Base-by-base conservation (phyloP, 2,888 invertebrate genomes). In the Hirtodrosophila alboralis region DNA sequence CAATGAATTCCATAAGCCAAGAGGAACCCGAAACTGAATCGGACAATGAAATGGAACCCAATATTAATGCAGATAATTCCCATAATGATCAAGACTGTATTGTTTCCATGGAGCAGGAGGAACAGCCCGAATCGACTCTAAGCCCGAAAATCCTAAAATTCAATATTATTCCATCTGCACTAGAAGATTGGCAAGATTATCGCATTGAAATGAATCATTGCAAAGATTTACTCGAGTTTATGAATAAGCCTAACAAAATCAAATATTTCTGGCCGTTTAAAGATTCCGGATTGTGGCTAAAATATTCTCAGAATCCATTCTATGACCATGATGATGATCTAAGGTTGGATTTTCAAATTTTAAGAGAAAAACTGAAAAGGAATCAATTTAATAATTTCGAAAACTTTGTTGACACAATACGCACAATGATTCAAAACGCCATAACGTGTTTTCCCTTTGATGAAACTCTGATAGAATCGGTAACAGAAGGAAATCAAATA, bases 251-350 rank as follows among this genome's bases (percentile, higher is more conserved):
- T 0, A 73, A 68, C 9, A 53, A 30, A 0, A 9, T 12, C 1
- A 6, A 4, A 2, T 1, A 34, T 5, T 79, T 56, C 12, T 74
- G 74, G 74, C 49, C 67, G 1, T 74, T 71, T 5, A 51, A 43
- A 5, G 14, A 18, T 1, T 23, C 28, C 2, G 47, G 57, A 0
- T 16, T 38, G 7, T 78, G 74, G 58, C 13, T 9, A 0, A 3
- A 23, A 0, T 57, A 53, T 14, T 4, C 12, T 5, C 23, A 30
- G 3, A 62, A 45, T 38, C 2, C 18, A 5, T 14, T 9, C 3
- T 54, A 34, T 33, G 13, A 67, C 7, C 40, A 53, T n/a, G 43
- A 61, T 4, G 4, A 1, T 0, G 36, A 27, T 0, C 40, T 51
- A 2, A 36, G 14, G 0, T 10, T 75, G 5, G 51, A 54, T 14